Base-by-base conservation (phyloP, 2,113 vertebrate genomes). In the Camelus dromedarius region DNA sequence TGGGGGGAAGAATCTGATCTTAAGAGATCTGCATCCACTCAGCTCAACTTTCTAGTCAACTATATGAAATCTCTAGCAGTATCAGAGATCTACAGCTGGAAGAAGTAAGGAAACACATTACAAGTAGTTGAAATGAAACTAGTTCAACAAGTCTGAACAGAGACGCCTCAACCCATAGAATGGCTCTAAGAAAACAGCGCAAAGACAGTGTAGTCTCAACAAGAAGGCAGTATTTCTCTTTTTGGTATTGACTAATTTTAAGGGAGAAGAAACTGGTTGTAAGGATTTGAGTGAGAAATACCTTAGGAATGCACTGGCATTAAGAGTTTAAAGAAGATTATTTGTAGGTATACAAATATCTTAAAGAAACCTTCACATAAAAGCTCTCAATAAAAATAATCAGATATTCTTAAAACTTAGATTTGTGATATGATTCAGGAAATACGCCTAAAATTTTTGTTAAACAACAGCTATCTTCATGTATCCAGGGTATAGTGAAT, bases 91-190 rank as follows among this genome's bases (percentile, higher is more conserved):
- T 84, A 60, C 6, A 14, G 48, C 93, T 91, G 56, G 46, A 95
- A 96, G 96, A 96, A 95, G 95, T 87, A 97, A 97, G 97, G 97
- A 97, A 98, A 97, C 58, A 93, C 92, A 96, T 96, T 94, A 92
- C 48, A 96, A 96, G 97, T 67, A 73, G 64, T 93, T 93, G 96
- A 96, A 96, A 96, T 97, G 95, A 97, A 98, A 97, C 98, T 89
- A 96, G 98, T 98, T 96, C 0, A 14, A 96, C 98, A 97, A 97
- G 98, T 98, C 93, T 97, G 96, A 94, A 96, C 96, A 98, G 93
- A 96, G 89, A 97, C 81, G 66, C 76, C 83, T 95, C 79, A 97
- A 94, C 96, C 86, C 66, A 93, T 73, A 58, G 92, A 89, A 94
- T 14, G 87, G 89, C 93, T 96, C 60, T 52, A 96, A 96, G 88